Conservation (phyloP, 1,140 invertebrate species). For the Zelostemma sp. region DNA sequence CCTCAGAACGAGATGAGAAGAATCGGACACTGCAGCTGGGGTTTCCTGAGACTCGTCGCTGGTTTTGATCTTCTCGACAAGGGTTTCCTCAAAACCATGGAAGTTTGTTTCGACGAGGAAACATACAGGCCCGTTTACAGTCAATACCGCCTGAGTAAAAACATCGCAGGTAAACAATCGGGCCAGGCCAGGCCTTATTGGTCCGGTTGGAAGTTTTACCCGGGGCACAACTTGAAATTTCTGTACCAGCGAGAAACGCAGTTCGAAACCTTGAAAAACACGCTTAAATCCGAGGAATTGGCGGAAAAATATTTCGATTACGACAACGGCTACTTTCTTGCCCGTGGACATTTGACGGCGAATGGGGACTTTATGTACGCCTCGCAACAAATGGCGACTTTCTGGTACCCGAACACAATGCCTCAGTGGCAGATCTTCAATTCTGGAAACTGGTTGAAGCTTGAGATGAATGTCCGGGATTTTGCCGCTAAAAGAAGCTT, state of each 20-base stretch:
- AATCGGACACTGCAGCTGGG: background rate
- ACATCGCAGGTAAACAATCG: conserved; percentile 5
- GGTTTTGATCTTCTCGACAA: background rate
- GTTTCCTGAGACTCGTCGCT: background rate
- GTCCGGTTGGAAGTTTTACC: conserved; percentile 6
- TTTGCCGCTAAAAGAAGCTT: background rate
- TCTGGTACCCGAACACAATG: conserved; percentile 4
- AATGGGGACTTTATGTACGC: conserved; percentile 9
- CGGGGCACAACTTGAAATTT: conserved; percentile 7
- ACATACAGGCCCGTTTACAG: background rate
- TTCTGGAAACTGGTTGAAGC: conserved; percentile 1
- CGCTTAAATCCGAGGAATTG: background rate
- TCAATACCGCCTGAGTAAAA: background rate
- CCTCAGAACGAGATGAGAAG: background rate
- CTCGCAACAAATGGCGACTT: conserved; percentile 3
- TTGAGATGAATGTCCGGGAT: background rate
- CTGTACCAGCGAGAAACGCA: conserved; percentile 5
- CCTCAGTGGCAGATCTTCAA: conserved; percentile 12
- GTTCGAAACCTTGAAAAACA: background rate
- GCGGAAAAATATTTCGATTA: background rate
- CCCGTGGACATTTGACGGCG: conserved; percentile 6
- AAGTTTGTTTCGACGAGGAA: background rate
- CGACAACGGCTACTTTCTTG: conserved; percentile 1
- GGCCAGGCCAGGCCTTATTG: background rate
- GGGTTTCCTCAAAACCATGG: background rate